Conservation (phyloP, 1,140 invertebrate genomes). For the Saccostrea glomerata region DNA sequence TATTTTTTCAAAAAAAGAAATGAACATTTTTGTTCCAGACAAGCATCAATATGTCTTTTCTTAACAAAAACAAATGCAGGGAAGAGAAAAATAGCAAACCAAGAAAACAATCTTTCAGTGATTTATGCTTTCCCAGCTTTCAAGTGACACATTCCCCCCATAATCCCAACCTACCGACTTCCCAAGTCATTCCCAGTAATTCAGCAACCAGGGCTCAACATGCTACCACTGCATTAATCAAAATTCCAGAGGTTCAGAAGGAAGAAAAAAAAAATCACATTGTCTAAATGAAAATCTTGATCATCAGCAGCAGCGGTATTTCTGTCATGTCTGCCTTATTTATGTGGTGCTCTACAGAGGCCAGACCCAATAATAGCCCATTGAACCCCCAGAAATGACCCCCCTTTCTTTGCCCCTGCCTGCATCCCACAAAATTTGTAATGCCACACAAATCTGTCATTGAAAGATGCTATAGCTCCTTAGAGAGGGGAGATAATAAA, state of each 20-base stretch:
- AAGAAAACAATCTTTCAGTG: neutral
- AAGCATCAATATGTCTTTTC: too few species aligned
- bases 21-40: too few species aligned
- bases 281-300: slow-evolving; percentile 27
- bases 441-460: slow-evolving; percentile 26
- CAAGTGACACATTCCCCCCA: slow-evolving; percentile 20
- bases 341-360: neutral
- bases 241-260: neutral
- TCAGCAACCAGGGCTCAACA: neutral
- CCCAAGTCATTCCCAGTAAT: neutral
- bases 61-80: neutral
- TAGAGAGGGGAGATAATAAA: slow-evolving; percentile 11
- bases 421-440: neutral
- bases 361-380: slow-evolving; percentile 16
- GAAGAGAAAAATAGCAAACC: neutral
- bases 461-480: neutral
- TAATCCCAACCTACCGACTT: neutral
- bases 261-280: neutral
- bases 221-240: slow-evolving; percentile 17
- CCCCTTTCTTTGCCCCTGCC: neutral
- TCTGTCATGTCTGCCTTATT: neutral
- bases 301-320: neutral
- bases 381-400: neutral
- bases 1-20: too few species aligned
- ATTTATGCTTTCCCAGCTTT: slow-evolving; percentile 15